Evolutionary conservation across 2,888 invertebrate genomes (phyloP), one percentile per base, ranked within the genome.

Genomic region (Temnothorax unifasciatus): DNA sequence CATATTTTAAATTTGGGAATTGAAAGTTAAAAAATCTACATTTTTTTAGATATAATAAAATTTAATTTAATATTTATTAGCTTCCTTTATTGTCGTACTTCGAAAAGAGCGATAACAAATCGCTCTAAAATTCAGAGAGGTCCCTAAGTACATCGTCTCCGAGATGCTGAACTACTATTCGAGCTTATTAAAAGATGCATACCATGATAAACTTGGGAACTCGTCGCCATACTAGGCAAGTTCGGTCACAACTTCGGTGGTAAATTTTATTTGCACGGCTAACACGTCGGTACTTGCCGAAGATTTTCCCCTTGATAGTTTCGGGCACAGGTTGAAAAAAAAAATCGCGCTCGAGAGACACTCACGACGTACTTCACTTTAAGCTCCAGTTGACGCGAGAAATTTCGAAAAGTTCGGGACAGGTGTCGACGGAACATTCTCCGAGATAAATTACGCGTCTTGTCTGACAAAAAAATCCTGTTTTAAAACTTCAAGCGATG

Each of bases 211-310:
- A 81, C 79, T 81, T 47, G 18, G 59, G 61, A 81, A 71, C 79
- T 79, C 71, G 34, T 57, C n/a, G 34, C 52, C 74, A 41, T 54
- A 68, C 71, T 71, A 71, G 21, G 59, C 71, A 81, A 81, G 59
- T 79, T 79, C 25, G 71, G 47, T 59, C 50, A 59, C 59, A 81
- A 81, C 79, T 81, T 81, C 21, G 79, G 71, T 81, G 79, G 79
- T 81, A 81, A 81, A 81, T 81, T 81, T 81, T 81, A 81, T 81
- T 81, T 81, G 79, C 79, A 79, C 47, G 57, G 71, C 79, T 59
- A 79, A 81, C 79, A 81, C 71, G 66, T 81, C 59, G 59, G 79
- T 81, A 81, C 79, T 79, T 79, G 79, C 79, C 79, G 21, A 81
- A 81, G 79, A 81, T 81, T 81, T 71, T 71, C 59, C 13, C 8